Evolutionary conservation across 2,888 invertebrate genomes (phyloP).

Genomic region (Alloscopus bannaensis): DNA sequence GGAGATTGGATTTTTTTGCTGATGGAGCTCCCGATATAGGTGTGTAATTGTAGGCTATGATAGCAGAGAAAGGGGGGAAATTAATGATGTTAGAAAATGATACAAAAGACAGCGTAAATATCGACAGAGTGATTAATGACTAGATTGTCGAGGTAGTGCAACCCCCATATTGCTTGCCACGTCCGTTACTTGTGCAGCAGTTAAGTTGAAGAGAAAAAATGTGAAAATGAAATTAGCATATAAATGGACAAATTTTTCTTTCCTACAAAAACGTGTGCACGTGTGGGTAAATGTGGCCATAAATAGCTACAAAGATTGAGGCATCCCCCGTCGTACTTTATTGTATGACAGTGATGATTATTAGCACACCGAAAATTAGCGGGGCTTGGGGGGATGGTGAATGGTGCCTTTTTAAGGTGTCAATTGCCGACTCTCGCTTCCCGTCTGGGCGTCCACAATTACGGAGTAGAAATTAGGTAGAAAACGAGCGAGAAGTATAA

Average conservation of each 20-base stretch:
- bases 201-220: constrained; percentile 1
- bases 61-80: constrained; percentile 6
- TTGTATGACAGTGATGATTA: constrained; percentile 25
- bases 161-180: background rate
- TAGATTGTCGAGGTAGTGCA: background rate
- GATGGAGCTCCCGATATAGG: constrained; percentile 16
- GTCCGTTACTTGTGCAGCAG: no score
- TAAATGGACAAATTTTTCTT: constrained; percentile 14
- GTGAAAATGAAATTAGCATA: constrained; percentile 24
- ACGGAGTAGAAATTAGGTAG: no score
- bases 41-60: constrained; percentile 6
- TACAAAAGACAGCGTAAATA: constrained; percentile 22
- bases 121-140: constrained; percentile 30
- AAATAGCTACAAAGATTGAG: constrained; percentile 25
- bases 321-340: constrained; percentile 24
- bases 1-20: constrained; percentile 4
- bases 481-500: no score
- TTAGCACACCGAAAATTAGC: no score
- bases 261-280: background rate
- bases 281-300: background rate
- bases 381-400: no score
- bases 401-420: constrained; percentile 31
- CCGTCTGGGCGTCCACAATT: no score
- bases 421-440: constrained; percentile 30
- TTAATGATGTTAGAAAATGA: constrained; percentile 26